phyloP scores from a whole-genome alignment of 1,140 invertebrate genomes.

The Dolichoris vasculosae region DNA sequence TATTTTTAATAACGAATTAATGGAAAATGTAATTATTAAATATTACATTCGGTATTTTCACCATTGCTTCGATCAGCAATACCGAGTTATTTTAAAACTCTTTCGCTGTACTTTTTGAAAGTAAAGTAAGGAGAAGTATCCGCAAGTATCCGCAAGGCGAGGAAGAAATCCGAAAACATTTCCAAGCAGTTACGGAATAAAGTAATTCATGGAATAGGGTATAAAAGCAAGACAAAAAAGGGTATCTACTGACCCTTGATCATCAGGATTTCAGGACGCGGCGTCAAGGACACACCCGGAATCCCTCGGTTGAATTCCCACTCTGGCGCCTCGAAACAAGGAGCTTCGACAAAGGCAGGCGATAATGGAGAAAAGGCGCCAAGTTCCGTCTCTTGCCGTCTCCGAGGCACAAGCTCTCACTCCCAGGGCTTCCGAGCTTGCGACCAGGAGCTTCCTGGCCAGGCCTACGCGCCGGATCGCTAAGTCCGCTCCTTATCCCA shows the following conservation, averaged over 20 bases:
- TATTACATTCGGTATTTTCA: too few species aligned
- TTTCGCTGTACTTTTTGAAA: too few species aligned
- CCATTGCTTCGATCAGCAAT: too few species aligned
- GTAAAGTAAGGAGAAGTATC: too few species aligned
- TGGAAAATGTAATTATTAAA: too few species aligned
- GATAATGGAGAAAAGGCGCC: background rate
- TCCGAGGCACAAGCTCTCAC: background rate
- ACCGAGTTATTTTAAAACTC: too few species aligned
- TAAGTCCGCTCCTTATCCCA: conserved; percentile 68
- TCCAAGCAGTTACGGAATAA: too few species aligned
- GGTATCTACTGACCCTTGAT: conserved; percentile 71
- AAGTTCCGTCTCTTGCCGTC: background rate
- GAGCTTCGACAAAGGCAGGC: background rate
- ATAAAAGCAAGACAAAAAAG: conserved; percentile 66
- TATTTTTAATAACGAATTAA: too few species aligned
- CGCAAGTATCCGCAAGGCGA: too few species aligned
- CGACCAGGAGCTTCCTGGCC: conserved; percentile 48
- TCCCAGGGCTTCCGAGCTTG: background rate
- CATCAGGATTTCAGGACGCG: conserved; percentile 67
- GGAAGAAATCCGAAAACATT: too few species aligned
- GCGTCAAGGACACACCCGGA: conserved; percentile 52
- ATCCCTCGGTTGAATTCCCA: background rate
- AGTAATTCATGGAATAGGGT: background rate
- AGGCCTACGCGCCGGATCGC: conserved; percentile 65
- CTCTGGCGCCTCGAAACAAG: background rate